Evolutionary conservation across 2,888 invertebrate genomes (phyloP), one percentile per base, ranked within the genome.

Genomic region (Ferdinandea cuprea): DNA sequence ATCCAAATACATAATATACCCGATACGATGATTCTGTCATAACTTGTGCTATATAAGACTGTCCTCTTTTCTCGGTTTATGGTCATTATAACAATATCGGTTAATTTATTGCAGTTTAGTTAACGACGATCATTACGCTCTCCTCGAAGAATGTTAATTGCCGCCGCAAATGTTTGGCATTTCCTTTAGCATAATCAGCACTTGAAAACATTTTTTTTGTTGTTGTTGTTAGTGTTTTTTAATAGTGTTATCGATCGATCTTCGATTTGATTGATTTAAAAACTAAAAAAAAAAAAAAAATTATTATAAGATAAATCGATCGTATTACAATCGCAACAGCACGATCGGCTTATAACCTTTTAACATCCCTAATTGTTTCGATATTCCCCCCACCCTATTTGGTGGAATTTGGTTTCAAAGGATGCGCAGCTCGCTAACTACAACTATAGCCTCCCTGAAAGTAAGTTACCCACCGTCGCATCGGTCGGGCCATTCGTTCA

Each of bases 281-380:
- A 40, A 40, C 40, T 13, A 13, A 7, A 40, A 6, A 5, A 4
- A 40, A 48, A 35, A 32, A 59, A 11, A 25, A 32, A 25, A 50
- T n/a, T n/a, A n/a, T n/a, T n/a, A n/a, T n/a, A 59, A 65, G 35
- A 59, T 65, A 59, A 71, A 72, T 77, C 71, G 61, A 66, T 66
- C 30, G 50, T 71, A 83, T 66, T 48, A 66, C 28, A 42, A 50
- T 69, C 68, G 52, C 52, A 42, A 63, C 17, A 19, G 21, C 54
- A 25, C 42, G 69, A 77, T 78, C 81, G 77, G 81, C 66, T 78
- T 72, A 61, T 1, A 72, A 61, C 77, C 77, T 77, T 81, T 81
- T 77, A 77, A 66, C 77, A 77, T 72, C 81, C 65, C 65, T 77
- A 81, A 72, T 81, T 81, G 65, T 77, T 61, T 65, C 54, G 25